Conservation (phyloP, 2,113 vertebrate genomes). For the Camelus bactrianus region DNA sequence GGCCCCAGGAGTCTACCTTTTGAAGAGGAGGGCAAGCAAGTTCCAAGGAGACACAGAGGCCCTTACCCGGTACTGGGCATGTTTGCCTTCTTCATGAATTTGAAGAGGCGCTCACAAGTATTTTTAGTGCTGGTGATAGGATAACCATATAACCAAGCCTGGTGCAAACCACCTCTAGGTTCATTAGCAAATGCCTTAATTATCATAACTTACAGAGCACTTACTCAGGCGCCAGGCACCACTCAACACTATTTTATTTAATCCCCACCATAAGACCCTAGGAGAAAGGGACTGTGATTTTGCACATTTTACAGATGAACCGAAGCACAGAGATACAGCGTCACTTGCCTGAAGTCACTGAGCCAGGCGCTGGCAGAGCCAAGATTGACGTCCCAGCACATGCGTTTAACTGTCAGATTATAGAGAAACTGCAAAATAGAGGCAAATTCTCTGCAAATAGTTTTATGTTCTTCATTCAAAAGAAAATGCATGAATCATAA, state of each 20-base stretch:
- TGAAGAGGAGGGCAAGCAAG: neutral
- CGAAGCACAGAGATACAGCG: neutral
- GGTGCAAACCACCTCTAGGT: neutral
- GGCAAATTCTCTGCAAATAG: neutral
- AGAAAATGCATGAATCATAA: conserved; percentile 4
- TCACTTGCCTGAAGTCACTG: neutral
- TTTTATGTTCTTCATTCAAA: conserved; percentile 26
- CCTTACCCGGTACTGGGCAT: neutral
- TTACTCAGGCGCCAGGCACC: neutral
- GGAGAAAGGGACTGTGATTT: neutral
- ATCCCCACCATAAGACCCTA: neutral
- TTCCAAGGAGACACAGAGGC: neutral
- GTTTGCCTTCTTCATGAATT: neutral
- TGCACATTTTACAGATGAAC: neutral
- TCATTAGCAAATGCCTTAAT: neutral
- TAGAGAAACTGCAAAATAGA: conserved; percentile 34
- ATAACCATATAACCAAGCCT: neutral
- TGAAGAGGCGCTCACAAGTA: neutral
- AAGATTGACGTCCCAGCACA: neutral
- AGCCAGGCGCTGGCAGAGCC: neutral
- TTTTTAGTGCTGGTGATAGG: neutral
- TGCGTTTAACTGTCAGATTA: neutral
- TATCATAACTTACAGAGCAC: neutral
- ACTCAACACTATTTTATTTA: neutral
- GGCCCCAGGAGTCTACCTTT: neutral